Base-by-base conservation (phyloP, 2,888 invertebrate genomes). In the Prosapia bicincta region DNA sequence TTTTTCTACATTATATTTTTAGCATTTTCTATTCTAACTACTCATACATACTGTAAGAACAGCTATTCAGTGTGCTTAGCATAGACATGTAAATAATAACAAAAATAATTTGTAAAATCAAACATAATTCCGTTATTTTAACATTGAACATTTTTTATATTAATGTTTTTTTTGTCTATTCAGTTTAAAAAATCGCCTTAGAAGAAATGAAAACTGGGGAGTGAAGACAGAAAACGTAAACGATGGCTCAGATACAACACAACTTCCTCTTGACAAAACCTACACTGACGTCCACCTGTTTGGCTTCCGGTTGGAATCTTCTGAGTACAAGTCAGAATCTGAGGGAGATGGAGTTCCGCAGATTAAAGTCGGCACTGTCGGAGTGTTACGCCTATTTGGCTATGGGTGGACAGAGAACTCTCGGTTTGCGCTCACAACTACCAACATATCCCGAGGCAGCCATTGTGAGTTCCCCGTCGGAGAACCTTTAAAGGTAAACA, bases 361-460 rank as follows among this genome's bases (percentile, higher is more conserved):
- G 78, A 87, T 96, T 24, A 83, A 93, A 76, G 90, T 90, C 20
- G 88, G 89, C 71, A 84, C 86, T 0, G 84, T 86, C 1, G 89
- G 91, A 24, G 87, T 87, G 13, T 83, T 96, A 66, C 90, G 95
- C 70, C 82, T 96, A 32, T 95, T 94, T 83, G 96, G 96, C 0
- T 85, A 85, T 9, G 91, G 92, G 1, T 86, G 96, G 76, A 89
- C 89, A 0, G 83, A 88, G 0, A 84, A 88, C 75, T 93, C 93
- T 0, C 86, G 89, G 69, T 81, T 96, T 71, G 89, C 91, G 0
- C 93, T 95, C 83, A 95, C 95, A 0, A 88, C 89, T 75, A 86
- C 88, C 54, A 79, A 83, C 0, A 88, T 88, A 67, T 81, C 83
- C 0, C 87, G 85, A 77, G 90, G 89, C 0, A 87, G 88, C 20